These are phyloP conservation scores for Ormyrus rosae DNA, from an alignment of 2,888 invertebrate species.

Conservation along the genomic window DNA sequence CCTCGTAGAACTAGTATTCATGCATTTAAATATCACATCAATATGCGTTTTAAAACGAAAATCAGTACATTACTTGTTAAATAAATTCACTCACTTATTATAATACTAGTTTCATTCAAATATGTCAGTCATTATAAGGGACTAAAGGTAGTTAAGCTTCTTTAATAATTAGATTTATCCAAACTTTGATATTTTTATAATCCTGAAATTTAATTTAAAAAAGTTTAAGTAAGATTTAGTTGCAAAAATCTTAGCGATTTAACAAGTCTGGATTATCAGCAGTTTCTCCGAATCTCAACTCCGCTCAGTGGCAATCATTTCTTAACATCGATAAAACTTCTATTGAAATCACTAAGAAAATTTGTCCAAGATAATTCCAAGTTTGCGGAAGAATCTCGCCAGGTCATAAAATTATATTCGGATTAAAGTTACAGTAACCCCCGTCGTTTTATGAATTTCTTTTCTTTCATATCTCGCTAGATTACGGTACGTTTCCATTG, in stretches of 20 bases:
- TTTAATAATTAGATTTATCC: too few relatives aligned
- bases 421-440: slow-evolving; percentile 6
- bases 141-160: too few relatives aligned
- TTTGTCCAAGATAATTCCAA: slow-evolving; percentile 14
- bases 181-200: too few relatives aligned
- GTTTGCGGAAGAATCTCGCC: background rate
- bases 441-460: background rate
- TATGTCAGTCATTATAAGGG: too few relatives aligned
- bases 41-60: too few relatives aligned
- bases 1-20: too few relatives aligned
- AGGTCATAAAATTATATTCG: slow-evolving; percentile 5
- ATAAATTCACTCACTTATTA: too few relatives aligned
- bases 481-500: background rate
- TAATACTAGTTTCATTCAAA: too few relatives aligned
- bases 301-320: background rate
- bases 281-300: background rate
- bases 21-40: too few relatives aligned
- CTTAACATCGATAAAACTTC: background rate
- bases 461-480: background rate
- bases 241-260: background rate
- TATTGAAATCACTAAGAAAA: slow-evolving; percentile 9
- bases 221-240: background rate
- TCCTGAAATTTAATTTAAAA: background rate
- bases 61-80: too few relatives aligned
- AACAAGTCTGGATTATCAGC: background rate